Percentiles rank a stretch among this genome's conserved stretches.
Evolutionary conservation across 2,113 vertebrate genomes (phyloP).

Genomic region (Riparia riparia): DNA sequence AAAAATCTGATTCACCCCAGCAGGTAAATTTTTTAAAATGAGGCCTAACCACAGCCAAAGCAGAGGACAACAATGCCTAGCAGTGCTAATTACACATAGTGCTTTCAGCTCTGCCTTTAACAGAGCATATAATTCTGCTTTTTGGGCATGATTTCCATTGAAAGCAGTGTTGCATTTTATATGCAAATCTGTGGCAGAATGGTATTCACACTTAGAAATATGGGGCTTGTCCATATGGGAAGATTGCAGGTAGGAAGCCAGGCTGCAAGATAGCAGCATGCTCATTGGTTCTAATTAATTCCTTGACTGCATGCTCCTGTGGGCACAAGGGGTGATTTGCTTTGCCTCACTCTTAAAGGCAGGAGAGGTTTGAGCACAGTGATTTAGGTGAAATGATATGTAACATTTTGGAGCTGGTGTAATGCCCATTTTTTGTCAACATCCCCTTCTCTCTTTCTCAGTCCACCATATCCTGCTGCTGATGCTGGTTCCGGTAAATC

Average conservation of each 20-base stretch:
- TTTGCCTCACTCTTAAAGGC: neutral
- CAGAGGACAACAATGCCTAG: neutral
- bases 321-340: neutral
- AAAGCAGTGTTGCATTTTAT: neutral
- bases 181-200: neutral
- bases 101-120: slow-evolving; percentile 1
- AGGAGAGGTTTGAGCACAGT: neutral
- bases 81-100: neutral
- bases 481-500: neutral
- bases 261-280: neutral
- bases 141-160: neutral
- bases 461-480: neutral
- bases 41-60: neutral
- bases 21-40: neutral
- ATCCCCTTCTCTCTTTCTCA: neutral
- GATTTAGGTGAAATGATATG: neutral
- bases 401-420: neutral
- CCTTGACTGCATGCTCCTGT: neutral
- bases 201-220: neutral
- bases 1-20: neutral
- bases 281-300: neutral
- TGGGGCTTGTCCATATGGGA: neutral
- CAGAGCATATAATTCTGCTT: neutral
- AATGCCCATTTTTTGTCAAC: neutral
- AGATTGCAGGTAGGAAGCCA: neutral